Conservation (phyloP, 1,140 invertebrate species). For the Colletes latitarsis region DNA sequence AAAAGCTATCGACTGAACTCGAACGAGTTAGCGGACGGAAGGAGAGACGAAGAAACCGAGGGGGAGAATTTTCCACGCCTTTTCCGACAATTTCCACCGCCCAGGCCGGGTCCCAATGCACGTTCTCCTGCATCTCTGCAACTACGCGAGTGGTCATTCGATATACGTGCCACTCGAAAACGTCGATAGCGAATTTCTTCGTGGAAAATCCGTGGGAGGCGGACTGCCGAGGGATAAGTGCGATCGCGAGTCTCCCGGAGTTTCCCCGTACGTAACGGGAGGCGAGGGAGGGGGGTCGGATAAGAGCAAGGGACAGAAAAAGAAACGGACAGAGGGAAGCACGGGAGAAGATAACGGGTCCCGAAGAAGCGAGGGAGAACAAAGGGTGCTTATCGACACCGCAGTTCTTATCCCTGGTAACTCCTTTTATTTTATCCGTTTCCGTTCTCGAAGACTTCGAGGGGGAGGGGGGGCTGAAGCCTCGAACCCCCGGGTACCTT, state of each 20-base stretch:
- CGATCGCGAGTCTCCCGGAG: neutral
- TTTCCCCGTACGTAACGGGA: neutral
- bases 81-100: neutral
- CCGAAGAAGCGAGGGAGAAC: constrained; percentile 50
- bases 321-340: constrained; percentile 26
- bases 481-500: constrained; percentile 31
- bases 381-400: constrained; percentile 72
- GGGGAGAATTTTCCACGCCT: neutral
- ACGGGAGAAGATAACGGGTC: constrained; percentile 43
- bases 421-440: constrained; percentile 70
- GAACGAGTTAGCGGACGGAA: constrained; percentile 14
- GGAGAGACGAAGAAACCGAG: no score
- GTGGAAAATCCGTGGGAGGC: constrained; percentile 53
- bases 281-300: neutral
- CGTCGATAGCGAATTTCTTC: constrained; percentile 69
- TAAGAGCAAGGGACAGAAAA: neutral
- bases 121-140: constrained; percentile 15
- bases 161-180: constrained; percentile 60
- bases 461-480: neutral
- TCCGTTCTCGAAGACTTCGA: constrained; percentile 34
- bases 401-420: constrained; percentile 67
- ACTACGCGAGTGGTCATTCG: constrained; percentile 30
- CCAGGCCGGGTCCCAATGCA: neutral
- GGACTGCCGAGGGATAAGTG: constrained; percentile 6
- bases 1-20: constrained; percentile 33